Evolutionary conservation across 2,797 vertebrate species (phyloP).

Genomic region (Mycteria americana): DNA sequence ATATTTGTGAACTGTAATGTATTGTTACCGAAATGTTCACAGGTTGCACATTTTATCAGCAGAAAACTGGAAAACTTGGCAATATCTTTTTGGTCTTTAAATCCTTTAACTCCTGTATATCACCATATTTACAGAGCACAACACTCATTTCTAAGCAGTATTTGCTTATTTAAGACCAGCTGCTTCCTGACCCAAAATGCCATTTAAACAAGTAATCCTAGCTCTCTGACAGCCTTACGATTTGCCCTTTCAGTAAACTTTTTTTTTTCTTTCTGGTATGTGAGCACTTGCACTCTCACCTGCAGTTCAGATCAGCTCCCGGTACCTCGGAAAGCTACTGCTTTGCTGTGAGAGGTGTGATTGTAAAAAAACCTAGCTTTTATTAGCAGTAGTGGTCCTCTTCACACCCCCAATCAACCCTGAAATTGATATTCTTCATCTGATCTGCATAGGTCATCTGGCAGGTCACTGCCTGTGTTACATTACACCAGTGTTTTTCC

Average conservation of each 20-base stretch:
- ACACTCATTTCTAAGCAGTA: conserved; percentile 1
- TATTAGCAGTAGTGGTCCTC: neutral
- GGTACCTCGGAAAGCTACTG: neutral
- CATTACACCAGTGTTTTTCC: conserved; percentile 76
- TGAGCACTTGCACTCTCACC: neutral
- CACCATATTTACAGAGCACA: conserved; percentile 14
- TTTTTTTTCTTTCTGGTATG: neutral
- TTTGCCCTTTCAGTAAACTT: conserved; percentile 17
- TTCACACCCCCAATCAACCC: conserved; percentile 55
- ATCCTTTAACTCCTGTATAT: neutral
- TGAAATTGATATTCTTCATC: conserved; percentile 82
- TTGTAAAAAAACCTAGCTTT: conserved; percentile 31
- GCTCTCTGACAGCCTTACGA: conserved; percentile 1
- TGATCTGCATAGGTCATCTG: conserved; percentile 75
- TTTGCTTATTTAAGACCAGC: conserved; percentile 47
- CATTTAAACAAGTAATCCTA: conserved; percentile 49
- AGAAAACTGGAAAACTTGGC: neutral
- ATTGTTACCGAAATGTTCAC: neutral
- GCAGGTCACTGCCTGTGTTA: conserved; percentile 79
- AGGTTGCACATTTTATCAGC: neutral
- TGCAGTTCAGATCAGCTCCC: neutral
- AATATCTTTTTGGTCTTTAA: neutral
- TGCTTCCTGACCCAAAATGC: conserved; percentile 8
- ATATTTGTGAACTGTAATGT: neutral
- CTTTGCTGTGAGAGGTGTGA: neutral